phyloP scores from a whole-genome alignment of 1,140 invertebrate species.

The Ceratina japonica region DNA sequence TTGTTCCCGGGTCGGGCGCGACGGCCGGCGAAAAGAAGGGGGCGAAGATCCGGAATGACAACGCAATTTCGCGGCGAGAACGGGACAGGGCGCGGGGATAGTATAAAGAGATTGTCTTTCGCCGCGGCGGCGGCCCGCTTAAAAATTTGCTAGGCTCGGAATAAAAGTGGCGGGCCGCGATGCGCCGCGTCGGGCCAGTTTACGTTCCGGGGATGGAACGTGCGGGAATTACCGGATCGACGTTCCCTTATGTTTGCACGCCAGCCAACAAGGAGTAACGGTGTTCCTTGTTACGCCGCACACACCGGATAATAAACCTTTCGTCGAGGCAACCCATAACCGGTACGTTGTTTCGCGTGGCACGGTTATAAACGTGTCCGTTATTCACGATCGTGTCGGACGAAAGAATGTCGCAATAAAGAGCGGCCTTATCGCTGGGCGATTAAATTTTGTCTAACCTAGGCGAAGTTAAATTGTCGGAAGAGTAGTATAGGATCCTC shows the following conservation, averaged over 20 bases:
- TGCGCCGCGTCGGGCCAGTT: not conserved
- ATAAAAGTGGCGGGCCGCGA: slow-evolving; percentile 24
- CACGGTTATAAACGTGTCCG: slow-evolving; percentile 29
- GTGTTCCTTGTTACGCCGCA: slow-evolving; percentile 13
- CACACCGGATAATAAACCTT: slow-evolving; percentile 40
- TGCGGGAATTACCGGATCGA: slow-evolving; percentile 14
- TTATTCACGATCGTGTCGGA: slow-evolving; percentile 17
- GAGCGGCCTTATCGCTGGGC: not conserved
- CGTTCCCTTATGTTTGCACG: slow-evolving; percentile 13
- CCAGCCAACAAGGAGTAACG: not conserved
- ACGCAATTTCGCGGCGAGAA: slow-evolving; percentile 61
- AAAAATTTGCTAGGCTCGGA: slow-evolving; percentile 55
- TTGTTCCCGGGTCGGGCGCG: not conserved
- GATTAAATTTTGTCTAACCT: slow-evolving; percentile 19
- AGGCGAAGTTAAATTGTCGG: not conserved
- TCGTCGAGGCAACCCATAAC: slow-evolving; percentile 27
- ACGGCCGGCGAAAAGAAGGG: not conserved
- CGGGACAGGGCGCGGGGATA: slow-evolving; percentile 34
- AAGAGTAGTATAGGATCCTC: not conserved
- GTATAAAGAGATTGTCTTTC: slow-evolving; percentile 63
- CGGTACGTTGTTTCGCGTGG: slow-evolving; percentile 16
- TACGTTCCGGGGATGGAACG: not conserved
- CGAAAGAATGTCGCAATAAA: slow-evolving; percentile 2
- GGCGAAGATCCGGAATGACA: slow-evolving; percentile 53
- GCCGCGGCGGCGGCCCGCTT: slow-evolving; percentile 35